Conservation (phyloP, 2,888 invertebrate genomes). For the Clivina fossor region DNA sequence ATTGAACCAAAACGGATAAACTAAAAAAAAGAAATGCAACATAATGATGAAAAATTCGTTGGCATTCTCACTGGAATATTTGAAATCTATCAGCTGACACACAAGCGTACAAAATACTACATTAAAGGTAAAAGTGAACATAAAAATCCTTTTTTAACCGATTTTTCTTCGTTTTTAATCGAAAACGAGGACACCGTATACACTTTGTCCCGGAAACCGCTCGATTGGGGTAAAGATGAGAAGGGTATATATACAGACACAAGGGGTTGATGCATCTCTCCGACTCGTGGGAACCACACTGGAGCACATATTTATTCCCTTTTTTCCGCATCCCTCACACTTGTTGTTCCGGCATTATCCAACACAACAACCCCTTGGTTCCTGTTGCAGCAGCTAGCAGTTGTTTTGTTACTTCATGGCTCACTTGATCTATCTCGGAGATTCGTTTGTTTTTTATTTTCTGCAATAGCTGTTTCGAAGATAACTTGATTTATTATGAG, state of each 20-base stretch:
- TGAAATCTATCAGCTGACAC: no score
- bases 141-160: conserved; percentile 27
- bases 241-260: conserved; percentile 12
- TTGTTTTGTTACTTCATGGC: no score
- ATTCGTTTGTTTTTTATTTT: no score
- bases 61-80: no score
- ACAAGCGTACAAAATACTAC: neutral
- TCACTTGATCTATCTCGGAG: no score
- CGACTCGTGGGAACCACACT: conserved; percentile 7
- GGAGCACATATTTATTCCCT: neutral
- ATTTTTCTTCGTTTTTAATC: conserved; percentile 14
- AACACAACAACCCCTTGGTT: conserved; percentile 11
- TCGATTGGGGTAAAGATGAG: conserved; percentile 29
- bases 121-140: conserved; percentile 2
- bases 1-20: no score
- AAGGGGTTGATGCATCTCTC: conserved; percentile 16
- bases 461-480: no score
- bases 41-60: no score
- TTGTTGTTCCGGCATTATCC: neutral
- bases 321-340: neutral
- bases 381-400: conserved; percentile 5
- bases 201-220: conserved; percentile 26
- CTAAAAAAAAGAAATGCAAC: no score
- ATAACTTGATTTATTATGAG: no score
- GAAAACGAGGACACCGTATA: conserved; percentile 13